Base-by-base conservation (phyloP, 2,113 vertebrate species). In the Pimephales promelas region DNA sequence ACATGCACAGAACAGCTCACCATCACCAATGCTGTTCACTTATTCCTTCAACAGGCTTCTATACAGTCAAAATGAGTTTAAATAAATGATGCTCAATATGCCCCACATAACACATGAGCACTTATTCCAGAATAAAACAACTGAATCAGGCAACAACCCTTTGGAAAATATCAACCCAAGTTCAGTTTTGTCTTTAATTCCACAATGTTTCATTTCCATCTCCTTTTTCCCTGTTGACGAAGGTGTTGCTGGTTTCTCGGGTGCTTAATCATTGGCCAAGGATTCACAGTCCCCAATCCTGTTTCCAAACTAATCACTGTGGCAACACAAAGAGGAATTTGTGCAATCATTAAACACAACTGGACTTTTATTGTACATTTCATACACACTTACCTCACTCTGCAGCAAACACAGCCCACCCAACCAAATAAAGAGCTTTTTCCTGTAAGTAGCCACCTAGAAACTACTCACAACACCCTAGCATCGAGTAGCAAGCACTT, bases 301-400 rank as follows among this genome's bases (percentile, higher is more conserved):
- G 43, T 71, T 83, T 83, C 79, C 34, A n/a, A 11, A 85, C 89
- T 87, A 89, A 89, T 93, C 84, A 81, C 90, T 87, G 91, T 91
- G 90, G 89, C 81, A 89, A 92, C 91, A 87, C 85, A 87, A 86
- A 86, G 22, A 91, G 88, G 92, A 92, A 91, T 92, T 86, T 89
- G 90, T 89, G 28, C 90, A 92, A 92, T 93, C 89, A 93, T 93
- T 93, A 93, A 93, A 82, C 91, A 34, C 22, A 76, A 56, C 43
- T 75, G 26, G 57, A 70, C 49, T 31, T 84, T 61, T 81, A 74
- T 71, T 49, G 68, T 11, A 34, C 34, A 36, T 47, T 79, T 73
- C 49, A 62, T 82, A 81, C 28, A 18, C 45, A 43, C n/a, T 31
- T 64, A 40, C 56, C 49, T 82, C 16, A 62, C 36, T 34, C 43